These are phyloP conservation scores for Drosophila parvula DNA, from an alignment of 1,140 invertebrate genomes.

Conservation along the genomic window DNA sequence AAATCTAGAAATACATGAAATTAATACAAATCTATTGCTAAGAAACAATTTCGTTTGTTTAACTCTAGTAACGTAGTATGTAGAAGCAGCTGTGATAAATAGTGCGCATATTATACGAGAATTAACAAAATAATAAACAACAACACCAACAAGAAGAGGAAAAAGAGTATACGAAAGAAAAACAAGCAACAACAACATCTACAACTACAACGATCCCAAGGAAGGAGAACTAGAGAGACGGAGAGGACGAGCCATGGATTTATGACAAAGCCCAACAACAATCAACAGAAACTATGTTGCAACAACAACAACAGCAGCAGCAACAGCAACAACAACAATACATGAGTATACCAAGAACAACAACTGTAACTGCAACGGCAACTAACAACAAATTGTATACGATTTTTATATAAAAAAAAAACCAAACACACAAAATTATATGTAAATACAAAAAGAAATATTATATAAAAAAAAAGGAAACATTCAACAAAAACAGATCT, in stretches of 20 bases:
- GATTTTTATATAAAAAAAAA: slow-evolving; percentile 67
- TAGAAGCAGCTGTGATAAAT: slow-evolving; percentile 84
- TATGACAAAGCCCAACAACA: slow-evolving; percentile 68
- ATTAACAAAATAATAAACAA: slow-evolving; percentile 9
- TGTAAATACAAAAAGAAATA: slow-evolving; percentile 60
- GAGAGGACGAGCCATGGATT: slow-evolving; percentile 65
- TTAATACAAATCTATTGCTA: not conserved
- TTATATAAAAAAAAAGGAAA: slow-evolving; percentile 22
- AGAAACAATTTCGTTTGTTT: slow-evolving; percentile 40
- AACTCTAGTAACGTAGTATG: slow-evolving; percentile 73
- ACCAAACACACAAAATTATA: slow-evolving; percentile 61
- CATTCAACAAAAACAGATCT: slow-evolving; percentile 40
- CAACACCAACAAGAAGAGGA: slow-evolving; percentile 33
- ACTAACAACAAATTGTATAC: slow-evolving; percentile 75
- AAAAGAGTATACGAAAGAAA: slow-evolving; percentile 62
- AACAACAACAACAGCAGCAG: not conserved
- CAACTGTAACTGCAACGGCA: slow-evolving; percentile 28
- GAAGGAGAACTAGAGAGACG: slow-evolving; percentile 22
- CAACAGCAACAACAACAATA: slow-evolving; percentile 38
- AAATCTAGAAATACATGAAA: slow-evolving; percentile 6
- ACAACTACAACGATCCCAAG: slow-evolving; percentile 18
- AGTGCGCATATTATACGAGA: slow-evolving; percentile 81
- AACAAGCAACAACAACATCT: slow-evolving; percentile 24
- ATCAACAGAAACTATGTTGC: slow-evolving; percentile 29
- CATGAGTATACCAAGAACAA: slow-evolving; percentile 57